Evolutionary conservation across 92 coral and sea anemone species (phyloP).

Genomic region (Palythoa grandiflora): DNA sequence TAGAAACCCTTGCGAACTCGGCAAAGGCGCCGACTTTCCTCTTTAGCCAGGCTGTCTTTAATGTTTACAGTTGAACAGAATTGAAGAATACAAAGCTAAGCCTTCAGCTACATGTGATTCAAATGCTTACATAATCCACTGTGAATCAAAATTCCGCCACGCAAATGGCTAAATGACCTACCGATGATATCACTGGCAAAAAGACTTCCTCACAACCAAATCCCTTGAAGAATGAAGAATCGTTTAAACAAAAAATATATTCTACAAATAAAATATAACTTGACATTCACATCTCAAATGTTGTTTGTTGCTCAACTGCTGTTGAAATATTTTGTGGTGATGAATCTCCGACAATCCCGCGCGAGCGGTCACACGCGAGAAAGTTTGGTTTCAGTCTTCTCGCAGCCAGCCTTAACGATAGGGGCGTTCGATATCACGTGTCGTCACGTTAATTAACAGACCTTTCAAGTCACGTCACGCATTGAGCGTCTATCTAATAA

Average conservation of each 20-base stretch:
- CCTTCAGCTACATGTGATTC: background rate
- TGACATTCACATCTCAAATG: background rate
- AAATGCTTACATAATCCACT: slow-evolving; percentile 32
- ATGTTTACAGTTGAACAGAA: slow-evolving; percentile 45
- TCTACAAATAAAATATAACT: background rate
- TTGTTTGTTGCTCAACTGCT: slow-evolving; percentile 29
- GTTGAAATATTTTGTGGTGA: background rate
- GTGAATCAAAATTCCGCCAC: slow-evolving; percentile 18
- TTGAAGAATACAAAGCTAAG: slow-evolving; percentile 14
- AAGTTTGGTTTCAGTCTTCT: background rate
- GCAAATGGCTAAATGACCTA: background rate
- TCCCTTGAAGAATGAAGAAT: background rate
- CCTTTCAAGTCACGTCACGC: too few species aligned
- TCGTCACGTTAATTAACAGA: too few species aligned
- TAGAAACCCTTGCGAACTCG: slow-evolving; percentile 32
- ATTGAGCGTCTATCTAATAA: too few species aligned
- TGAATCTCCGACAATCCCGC: background rate
- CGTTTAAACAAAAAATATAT: background rate
- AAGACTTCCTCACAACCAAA: background rate
- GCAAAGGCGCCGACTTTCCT: slow-evolving; percentile 11
- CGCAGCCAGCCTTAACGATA: background rate
- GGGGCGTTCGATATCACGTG: too few species aligned
- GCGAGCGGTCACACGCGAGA: slow-evolving; percentile 26
- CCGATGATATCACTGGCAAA: background rate
- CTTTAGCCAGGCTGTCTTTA: slow-evolving; percentile 23